Conservation (phyloP, 2,113 vertebrate genomes). For the Stegastes partitus region DNA sequence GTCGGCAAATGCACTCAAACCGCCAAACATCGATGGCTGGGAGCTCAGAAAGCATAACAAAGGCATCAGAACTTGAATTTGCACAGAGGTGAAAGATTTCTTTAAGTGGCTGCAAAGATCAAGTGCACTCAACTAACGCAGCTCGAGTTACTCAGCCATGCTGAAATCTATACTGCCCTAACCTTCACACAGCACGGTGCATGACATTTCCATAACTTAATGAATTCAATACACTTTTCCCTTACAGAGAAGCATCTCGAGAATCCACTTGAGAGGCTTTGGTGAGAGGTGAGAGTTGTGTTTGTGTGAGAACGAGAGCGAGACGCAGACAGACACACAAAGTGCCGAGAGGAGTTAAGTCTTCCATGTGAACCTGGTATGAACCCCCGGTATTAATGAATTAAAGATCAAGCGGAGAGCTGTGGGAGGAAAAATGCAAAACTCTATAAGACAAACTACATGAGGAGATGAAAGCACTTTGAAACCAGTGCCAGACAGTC, state of each 20-base stretch:
- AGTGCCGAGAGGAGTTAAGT: slow-evolving; percentile 41
- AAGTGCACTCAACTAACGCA: background rate
- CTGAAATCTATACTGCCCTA: background rate
- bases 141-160: background rate
- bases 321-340: slow-evolving; percentile 13
- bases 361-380: slow-evolving; percentile 64
- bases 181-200: background rate
- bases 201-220: background rate
- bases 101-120: background rate
- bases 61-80: background rate
- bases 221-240: slow-evolving; percentile 11
- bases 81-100: background rate
- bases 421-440: slow-evolving; percentile 61
- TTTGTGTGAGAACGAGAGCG: slow-evolving; percentile 11
- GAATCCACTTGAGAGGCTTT: slow-evolving; percentile 28
- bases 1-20: too few species aligned
- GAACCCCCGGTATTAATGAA: slow-evolving; percentile 76
- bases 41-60: background rate
- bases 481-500: slow-evolving; percentile 57
- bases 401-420: slow-evolving; percentile 79
- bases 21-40: too few species aligned
- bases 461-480: slow-evolving; percentile 69
- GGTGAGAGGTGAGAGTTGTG: slow-evolving; percentile 23
- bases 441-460: slow-evolving; percentile 63
- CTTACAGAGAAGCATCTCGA: slow-evolving; percentile 1